Base-by-base conservation (phyloP, 2,113 vertebrate genomes). In the Mesitornis unicolor region DNA sequence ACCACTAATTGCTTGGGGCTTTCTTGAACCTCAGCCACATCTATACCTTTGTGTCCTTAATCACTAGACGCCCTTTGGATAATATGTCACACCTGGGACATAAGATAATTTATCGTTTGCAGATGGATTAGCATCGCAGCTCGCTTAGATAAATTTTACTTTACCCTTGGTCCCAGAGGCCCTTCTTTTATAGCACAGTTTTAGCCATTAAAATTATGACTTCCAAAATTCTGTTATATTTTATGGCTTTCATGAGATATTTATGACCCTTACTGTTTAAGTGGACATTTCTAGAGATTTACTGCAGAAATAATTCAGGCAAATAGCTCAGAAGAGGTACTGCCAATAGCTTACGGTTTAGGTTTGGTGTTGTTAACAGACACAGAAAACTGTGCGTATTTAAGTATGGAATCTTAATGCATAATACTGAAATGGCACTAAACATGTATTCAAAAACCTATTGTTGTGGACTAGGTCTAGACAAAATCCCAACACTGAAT, bases 131-230 rank as follows among this genome's bases (percentile, higher is more conserved):
- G 91, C 79, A 77, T 97, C 35, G 28, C 93, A 96, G 94, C 89
- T 98, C 92, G 28, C 96, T 97, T 97, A 97, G 96, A 98, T 95
- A 97, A 97, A 98, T 96, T 97, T 96, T 96, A 93, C 90, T 97
- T 98, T 97, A 97, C 94, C 97, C 93, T 94, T 7, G 1, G 91
- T 98, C 98, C 97, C 98, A 98, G 68, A 89, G 98, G 97, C 29
- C 95, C 95, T 96, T 94, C 95, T 98, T 98, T 98, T 98, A 98
- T 95, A 97, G 98, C 83, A 63, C 87, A 97, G 98, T 98, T 98
- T 97, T 98, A 98, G 97, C 97, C 97, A 98, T 98, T 98, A 98
- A 98, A 98, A 98, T 98, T 97, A 98, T 98, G 97, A 98, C 98
- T 98, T 98, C 97, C 98, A 98, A 98, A 98, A 98, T 98, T 98